These are phyloP conservation scores for Escarpia spicata DNA, from an alignment of 2,888 invertebrate genomes.

Conservation along the genomic window DNA sequence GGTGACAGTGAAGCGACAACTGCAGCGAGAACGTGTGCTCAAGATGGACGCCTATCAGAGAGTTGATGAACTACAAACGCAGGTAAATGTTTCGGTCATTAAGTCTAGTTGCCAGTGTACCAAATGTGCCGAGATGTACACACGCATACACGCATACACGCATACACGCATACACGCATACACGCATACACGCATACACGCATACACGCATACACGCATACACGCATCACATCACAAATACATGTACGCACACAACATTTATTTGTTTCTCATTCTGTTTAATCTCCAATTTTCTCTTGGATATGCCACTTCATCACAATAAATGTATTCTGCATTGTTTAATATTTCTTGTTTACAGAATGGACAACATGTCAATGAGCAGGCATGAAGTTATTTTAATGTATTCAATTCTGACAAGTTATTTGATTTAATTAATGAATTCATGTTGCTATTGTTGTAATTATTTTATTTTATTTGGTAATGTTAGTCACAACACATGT, in stretches of 20 bases:
- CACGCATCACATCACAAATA: neutral
- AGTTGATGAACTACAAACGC: slow-evolving; percentile 61
- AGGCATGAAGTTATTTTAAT: neutral
- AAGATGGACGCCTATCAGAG: slow-evolving; percentile 64
- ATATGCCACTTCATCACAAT: neutral
- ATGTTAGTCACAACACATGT: no score
- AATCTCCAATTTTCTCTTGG: no score
- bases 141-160: neutral
- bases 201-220: neutral
- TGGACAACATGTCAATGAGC: neutral
- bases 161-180: neutral
- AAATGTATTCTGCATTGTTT: neutral
- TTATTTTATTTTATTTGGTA: neutral
- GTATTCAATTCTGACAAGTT: neutral
- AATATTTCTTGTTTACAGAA: neutral
- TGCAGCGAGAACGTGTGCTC: slow-evolving; percentile 57
- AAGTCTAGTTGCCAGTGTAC: neutral
- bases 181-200: neutral
- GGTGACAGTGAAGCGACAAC: slow-evolving; percentile 49
- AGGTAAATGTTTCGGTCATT: slow-evolving; percentile 29
- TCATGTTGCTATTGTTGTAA: neutral
- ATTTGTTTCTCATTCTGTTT: no score
- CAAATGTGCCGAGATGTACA: neutral
- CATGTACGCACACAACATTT: neutral
- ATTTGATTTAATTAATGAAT: neutral